phyloP scores from a whole-genome alignment of 2,888 invertebrate genomes.

The Acanthosoma haemorrhoidale region DNA sequence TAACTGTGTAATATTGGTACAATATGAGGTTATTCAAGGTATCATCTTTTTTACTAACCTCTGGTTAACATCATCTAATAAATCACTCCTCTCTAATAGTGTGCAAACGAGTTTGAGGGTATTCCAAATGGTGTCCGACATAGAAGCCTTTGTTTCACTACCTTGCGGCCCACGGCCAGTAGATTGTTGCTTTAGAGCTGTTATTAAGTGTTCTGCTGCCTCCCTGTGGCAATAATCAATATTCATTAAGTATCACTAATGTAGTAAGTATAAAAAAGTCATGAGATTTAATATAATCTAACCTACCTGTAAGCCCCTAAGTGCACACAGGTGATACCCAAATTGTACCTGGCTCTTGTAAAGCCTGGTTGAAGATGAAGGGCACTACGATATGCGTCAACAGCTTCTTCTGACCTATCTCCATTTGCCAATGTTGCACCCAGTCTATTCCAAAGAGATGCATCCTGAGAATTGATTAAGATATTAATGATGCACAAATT shows the following conservation, averaged over 20 bases:
- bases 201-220: conserved; percentile 91
- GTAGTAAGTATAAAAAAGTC: neutral
- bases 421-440: conserved; percentile 97
- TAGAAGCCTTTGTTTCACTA: conserved; percentile 47
- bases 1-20: no score
- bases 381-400: conserved; percentile 90
- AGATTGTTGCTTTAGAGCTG: conserved; percentile 87
- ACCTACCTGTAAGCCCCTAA: conserved; percentile 72
- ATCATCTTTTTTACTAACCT: no score
- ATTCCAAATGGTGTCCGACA: conserved; percentile 93
- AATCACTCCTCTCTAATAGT: conserved; percentile 60
- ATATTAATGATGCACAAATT: neutral
- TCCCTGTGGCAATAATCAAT: conserved; percentile 55
- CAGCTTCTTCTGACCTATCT: conserved; percentile 88
- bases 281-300: neutral
- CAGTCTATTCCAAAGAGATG: conserved; percentile 91
- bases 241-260: neutral
- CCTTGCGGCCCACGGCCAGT: conserved; percentile 52
- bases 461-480: conserved; percentile 57
- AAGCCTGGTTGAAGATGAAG: conserved; percentile 89
- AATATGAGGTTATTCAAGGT: no score
- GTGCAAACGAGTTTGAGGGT: conserved; percentile 82
- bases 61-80: conserved; percentile 43
- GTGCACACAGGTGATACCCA: conserved; percentile 96
- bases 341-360: conserved; percentile 93